Evolutionary conservation across 2,888 invertebrate genomes (phyloP), one percentile per base, ranked within the genome.

Genomic region (Noctua fimbriata): DNA sequence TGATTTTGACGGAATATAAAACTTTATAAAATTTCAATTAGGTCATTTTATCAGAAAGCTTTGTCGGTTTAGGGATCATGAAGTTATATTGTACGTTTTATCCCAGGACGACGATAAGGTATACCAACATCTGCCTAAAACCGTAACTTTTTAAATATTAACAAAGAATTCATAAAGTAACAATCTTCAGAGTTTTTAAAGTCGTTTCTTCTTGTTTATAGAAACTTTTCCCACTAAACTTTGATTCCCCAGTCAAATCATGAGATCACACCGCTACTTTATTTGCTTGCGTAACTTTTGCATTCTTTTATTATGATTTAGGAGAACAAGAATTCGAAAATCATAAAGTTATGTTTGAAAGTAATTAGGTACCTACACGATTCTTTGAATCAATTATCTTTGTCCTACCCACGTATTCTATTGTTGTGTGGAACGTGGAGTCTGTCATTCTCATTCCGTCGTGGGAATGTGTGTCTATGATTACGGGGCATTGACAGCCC

Each of bases 401-500:
- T 76, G 86, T 83, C 83, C 80, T 80, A 79, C 79, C 76, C 83
- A 81, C 44, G 67, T 78, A 75, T 83, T 78, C 87, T 81, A 88
- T 89, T 89, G 89, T 89, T 85, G 73, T 24, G 60, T 74, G 47
- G 75, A 76, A 79, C 78, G 78, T 80, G 67, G 79, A 83, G 86
- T 75, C 84, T 81, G 79, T 86, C 81, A 84, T 89, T 87, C 76
- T 85, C 81, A 84, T 89, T 87, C 76, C 52, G 67, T 83, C 90
- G 90, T 89, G 89, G 89, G 89, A 89, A 89, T 80, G 83, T 89
- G 87, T 82, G 81, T 69, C 81, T 87, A 85, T 88, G 87, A 89
- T 89, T 88, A 85, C 88, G 69, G 81, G 76, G 81, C 80, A 82
- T 85, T 85, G 87, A 83, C 88, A 87, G 77, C 63, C 81, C 88